Evolutionary conservation across 2,888 invertebrate genomes (phyloP), one percentile per base, ranked within the genome.

Genomic region (Gandaritis pyraliata): DNA sequence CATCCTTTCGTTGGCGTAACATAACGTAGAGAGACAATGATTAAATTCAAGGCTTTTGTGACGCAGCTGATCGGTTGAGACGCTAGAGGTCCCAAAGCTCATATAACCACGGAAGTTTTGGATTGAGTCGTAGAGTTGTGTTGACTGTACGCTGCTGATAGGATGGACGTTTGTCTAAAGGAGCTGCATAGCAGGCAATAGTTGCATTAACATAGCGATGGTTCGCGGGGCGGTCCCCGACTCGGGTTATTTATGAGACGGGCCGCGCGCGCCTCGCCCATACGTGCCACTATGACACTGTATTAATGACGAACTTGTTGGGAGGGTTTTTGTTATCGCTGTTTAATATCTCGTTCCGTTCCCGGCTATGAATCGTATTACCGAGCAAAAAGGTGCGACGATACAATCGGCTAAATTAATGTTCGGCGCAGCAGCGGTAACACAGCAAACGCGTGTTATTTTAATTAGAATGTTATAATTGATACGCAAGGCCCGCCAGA

Each of bases 211-310:
- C 81, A 78, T 78, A 78, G 79, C 74, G 72, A 75, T 77, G 73
- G 77, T 74, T 50, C 50, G 38, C 56, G 73, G 83, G 87, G 85
- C 85, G 87, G 80, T 73, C 77, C 76, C 41, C 70, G 69, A 69
- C 71, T 78, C 74, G 71, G n/a, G 75, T 86, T 86, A 88, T 89
- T 88, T 87, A 89, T 88, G 85, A 79, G 82, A 77, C 75, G 74
- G 71, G 72, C 75, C 75, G 78, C 80, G 75, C 74, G 79, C 80
- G 79, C 80, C 83, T 77, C 86, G 82, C 85, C 86, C 83, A 83
- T 85, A 76, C 81, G 77, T 77, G 81, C 83, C 82, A 78, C 77
- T 75, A 82, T 77, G 85, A 85, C 87, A 86, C 82, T 81, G 80
- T 85, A 85, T 83, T 85, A 83, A 86, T 86, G 84, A 85, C 80